Evolutionary conservation across 2,888 invertebrate species (phyloP).

Genomic region (Mactromeris polynyma): DNA sequence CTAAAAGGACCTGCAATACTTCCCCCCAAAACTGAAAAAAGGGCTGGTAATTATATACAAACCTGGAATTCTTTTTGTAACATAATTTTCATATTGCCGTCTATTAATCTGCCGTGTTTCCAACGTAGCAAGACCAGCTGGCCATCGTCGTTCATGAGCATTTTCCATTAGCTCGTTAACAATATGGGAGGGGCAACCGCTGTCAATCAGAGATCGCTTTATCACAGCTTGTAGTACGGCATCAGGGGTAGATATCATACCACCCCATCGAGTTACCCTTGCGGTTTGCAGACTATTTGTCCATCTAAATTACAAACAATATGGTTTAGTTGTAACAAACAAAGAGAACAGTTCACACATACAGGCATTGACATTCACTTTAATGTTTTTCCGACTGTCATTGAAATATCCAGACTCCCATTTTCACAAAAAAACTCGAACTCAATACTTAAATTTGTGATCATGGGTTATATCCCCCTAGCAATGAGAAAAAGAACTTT

Average conservation of each 20-base stretch:
- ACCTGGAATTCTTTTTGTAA: slow-evolving; percentile 96
- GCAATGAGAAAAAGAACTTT: no score
- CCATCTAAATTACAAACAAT: slow-evolving; percentile 81
- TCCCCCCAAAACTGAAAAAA: not conserved
- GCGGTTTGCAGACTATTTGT: slow-evolving; percentile 84
- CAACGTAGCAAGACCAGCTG: slow-evolving; percentile 94
- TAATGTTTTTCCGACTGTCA: no score
- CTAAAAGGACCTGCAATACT: no score
- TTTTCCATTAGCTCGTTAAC: slow-evolving; percentile 98
- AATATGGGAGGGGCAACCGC: slow-evolving; percentile 97
- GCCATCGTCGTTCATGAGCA: slow-evolving; percentile 98
- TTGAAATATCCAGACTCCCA: no score
- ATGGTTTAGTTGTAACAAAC: no score
- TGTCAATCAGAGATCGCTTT: slow-evolving; percentile 96
- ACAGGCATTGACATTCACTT: no score
- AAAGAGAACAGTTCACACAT: no score
- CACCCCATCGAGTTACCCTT: slow-evolving; percentile 98
- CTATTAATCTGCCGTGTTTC: slow-evolving; percentile 98
- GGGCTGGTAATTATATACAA: slow-evolving; percentile 55
- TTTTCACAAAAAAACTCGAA: no score
- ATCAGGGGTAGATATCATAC: slow-evolving; percentile 99
- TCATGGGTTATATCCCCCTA: no score
- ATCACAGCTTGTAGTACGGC: slow-evolving; percentile 97
- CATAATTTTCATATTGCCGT: slow-evolving; percentile 96
- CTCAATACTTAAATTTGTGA: no score